These are phyloP conservation scores for Drosophila parabipectinata DNA, from an alignment of 1,140 invertebrate species.

Conservation along the genomic window DNA sequence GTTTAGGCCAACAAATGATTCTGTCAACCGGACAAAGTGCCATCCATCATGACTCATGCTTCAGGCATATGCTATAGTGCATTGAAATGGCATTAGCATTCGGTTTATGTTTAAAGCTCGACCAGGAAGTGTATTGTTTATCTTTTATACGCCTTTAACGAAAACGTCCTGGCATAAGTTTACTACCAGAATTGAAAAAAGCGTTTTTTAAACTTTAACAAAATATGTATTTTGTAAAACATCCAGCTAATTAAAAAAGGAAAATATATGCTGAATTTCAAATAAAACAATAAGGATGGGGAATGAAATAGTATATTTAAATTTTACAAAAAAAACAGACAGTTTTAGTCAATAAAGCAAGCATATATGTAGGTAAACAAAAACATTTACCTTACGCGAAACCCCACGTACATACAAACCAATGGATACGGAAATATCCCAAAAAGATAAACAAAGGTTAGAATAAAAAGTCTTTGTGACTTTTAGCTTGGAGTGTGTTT, in stretches of 20 bases:
- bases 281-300: not conserved
- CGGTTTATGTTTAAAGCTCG: conserved; percentile 25
- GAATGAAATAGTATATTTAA: not conserved
- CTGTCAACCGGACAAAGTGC: conserved; percentile 41
- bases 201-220: not conserved
- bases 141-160: conserved; percentile 1
- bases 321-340: conserved; percentile 35
- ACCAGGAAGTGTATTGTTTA: conserved; percentile 10
- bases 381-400: conserved; percentile 37
- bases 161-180: not conserved
- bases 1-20: conserved; percentile 36
- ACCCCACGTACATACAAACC: conserved; percentile 7
- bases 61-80: conserved; percentile 31
- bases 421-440: conserved; percentile 7
- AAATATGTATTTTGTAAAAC: too few relatives aligned
- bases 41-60: conserved; percentile 57
- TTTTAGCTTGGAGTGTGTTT: conserved; percentile 45
- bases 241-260: not conserved
- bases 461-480: conserved; percentile 58
- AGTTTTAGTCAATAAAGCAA: conserved; percentile 62
- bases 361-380: conserved; percentile 54
- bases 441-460: conserved; percentile 49
- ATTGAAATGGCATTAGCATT: conserved; percentile 34
- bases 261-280: conserved; percentile 10
- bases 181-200: not conserved